Base-by-base conservation (phyloP, 2,888 invertebrate genomes). In the Cephus pygmeus region DNA sequence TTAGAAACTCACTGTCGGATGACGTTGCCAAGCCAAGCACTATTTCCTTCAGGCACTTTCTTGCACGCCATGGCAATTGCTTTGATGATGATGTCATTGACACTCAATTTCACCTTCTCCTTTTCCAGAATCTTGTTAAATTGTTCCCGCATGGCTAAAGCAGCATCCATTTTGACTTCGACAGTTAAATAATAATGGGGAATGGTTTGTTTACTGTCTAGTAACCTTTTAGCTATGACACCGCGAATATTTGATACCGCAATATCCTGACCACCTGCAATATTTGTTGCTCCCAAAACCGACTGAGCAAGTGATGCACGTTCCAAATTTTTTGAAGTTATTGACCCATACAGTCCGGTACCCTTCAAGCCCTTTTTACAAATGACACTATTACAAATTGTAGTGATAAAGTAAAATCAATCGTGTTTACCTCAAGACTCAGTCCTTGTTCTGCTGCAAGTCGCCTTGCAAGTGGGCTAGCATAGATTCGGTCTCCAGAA, bases 31-130 rank as follows among this genome's bases (percentile, higher is more conserved):
- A 98, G 95, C 99, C 99, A 99, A 79, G 97, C 95, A 3, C 98
- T 96, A 92, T 99, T 99, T 12, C 96, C 97, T 87, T 98, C 96
- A 0, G 99, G 99, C 77, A 99, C 97, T 90, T 96, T 96, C 89
- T 95, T 95, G 89, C 96, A 97, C 9, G 99, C 97, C 82, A 96
- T 93, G 4, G 98, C 98, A 33, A 97, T 94, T 0, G 98, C 98
- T 92, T 99, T 99, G 76, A 99, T 95, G 76, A 99, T 95, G 88
- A 99, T 98, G 92, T 99, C 99, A 90, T 99, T 99, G 6, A 99
- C 95, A 69, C 98, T 98, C 31, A 99, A 92, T 92, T 97, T 98
- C n/a, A 96, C 92, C 83, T 95, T 95, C 30, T 96, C 94, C 87
- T 97, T 97, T 75, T 95, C 96, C 80, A 97, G 92, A 87, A 94